phyloP scores from a whole-genome alignment of 2,888 invertebrate genomes.

The Hydroisotoma schaefferi region DNA sequence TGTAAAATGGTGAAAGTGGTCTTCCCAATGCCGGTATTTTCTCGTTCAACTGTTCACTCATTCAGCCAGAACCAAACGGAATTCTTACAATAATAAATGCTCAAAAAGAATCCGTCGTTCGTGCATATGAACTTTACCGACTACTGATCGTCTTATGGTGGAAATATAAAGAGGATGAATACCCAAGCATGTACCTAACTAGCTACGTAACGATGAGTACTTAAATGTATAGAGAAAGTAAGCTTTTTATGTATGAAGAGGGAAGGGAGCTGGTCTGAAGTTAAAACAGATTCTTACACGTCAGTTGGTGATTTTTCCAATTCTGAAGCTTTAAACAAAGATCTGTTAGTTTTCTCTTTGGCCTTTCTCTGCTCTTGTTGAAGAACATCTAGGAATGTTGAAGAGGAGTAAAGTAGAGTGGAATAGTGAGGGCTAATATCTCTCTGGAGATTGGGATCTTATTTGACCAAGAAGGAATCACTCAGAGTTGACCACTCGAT shows the following conservation, averaged over 20 bases:
- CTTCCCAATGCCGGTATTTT: neutral
- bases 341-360: too few species aligned
- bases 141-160: too few species aligned
- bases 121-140: too few species aligned
- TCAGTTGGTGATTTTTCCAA: too few species aligned
- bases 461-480: constrained; percentile 25
- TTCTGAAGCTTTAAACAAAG: constrained; percentile 3
- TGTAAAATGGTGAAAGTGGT: constrained; percentile 17
- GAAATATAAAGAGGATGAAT: too few species aligned
- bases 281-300: too few species aligned
- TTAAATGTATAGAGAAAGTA: neutral
- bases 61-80: constrained; percentile 8
- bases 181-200: too few species aligned
- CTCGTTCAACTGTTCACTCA: constrained; percentile 9
- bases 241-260: neutral
- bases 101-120: neutral
- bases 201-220: too few species aligned
- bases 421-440: constrained; percentile 21
- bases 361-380: too few species aligned
- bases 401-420: constrained; percentile 11
- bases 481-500: constrained; percentile 39
- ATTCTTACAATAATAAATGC: constrained; percentile 14
- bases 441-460: constrained; percentile 28
- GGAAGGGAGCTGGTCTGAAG: neutral
- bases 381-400: neutral